These are phyloP conservation scores for Drosophila basisetae DNA, from an alignment of 2,888 invertebrate species.

Conservation along the genomic window DNA sequence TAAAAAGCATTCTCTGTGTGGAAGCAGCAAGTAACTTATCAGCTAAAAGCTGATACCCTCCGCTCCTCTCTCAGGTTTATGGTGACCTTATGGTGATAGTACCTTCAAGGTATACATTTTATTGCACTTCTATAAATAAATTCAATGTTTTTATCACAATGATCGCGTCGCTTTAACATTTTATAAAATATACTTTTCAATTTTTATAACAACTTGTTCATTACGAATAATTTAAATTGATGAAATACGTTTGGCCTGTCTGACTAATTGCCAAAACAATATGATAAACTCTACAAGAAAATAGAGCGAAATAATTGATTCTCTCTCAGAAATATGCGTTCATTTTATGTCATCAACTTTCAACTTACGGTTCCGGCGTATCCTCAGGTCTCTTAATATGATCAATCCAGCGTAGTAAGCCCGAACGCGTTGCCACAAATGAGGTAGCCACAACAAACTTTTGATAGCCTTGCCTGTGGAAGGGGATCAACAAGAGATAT, in stretches of 20 bases:
- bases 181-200: no score
- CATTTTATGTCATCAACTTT: not conserved
- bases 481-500: conserved; percentile 26
- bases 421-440: conserved; percentile 96
- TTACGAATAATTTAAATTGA: no score
- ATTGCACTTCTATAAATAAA: not conserved
- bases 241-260: not conserved
- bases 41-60: not conserved
- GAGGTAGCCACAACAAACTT: conserved; percentile 94
- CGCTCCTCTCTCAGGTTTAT: not conserved
- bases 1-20: not conserved
- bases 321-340: not conserved
- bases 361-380: conserved; percentile 89
- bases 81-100: not conserved
- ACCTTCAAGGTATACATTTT: not conserved
- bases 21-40: not conserved
- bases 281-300: not conserved
- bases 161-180: not conserved
- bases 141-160: not conserved
- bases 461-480: conserved; percentile 92
- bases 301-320: not conserved
- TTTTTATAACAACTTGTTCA: no score
- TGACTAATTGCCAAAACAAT: not conserved
- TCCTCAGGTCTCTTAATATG: conserved; percentile 87
- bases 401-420: conserved; percentile 94